These are phyloP conservation scores for Fragum sueziense DNA, from an alignment of 2,888 invertebrate species.

Conservation along the genomic window DNA sequence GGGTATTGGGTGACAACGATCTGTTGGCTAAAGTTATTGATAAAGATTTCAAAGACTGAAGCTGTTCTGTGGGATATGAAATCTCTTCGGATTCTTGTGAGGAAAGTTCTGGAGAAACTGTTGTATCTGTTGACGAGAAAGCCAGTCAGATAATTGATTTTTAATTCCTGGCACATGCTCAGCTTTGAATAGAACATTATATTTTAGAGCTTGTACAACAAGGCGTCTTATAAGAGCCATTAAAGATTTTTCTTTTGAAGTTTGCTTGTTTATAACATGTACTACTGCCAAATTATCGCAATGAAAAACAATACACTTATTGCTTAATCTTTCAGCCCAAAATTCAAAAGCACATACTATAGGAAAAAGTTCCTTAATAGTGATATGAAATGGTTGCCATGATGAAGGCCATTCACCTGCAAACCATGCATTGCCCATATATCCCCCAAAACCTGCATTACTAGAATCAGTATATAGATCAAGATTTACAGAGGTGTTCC, in stretches of 20 bases:
- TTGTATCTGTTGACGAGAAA: too few relatives aligned
- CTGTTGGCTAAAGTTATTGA: background rate
- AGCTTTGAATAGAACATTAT: background rate
- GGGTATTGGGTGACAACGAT: background rate
- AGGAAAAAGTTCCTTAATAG: background rate
- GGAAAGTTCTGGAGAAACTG: background rate
- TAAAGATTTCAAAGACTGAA: background rate
- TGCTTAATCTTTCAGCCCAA: too few relatives aligned
- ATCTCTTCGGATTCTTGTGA: background rate
- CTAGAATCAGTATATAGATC: constrained; percentile 35
- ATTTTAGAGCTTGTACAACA: background rate
- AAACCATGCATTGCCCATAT: background rate
- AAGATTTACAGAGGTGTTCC: background rate
- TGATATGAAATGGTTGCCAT: background rate
- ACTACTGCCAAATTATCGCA: background rate
- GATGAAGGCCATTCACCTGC: background rate
- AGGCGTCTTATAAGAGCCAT: background rate
- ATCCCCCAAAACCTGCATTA: constrained; percentile 8
- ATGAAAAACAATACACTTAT: background rate
- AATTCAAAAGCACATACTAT: too few relatives aligned
- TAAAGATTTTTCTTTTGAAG: too few relatives aligned
- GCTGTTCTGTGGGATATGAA: background rate
- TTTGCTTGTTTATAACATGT: background rate
- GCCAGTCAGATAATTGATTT: background rate
- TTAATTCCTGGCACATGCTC: background rate